Conservation (phyloP, 2,888 invertebrate species). For the Pterostichus niger region DNA sequence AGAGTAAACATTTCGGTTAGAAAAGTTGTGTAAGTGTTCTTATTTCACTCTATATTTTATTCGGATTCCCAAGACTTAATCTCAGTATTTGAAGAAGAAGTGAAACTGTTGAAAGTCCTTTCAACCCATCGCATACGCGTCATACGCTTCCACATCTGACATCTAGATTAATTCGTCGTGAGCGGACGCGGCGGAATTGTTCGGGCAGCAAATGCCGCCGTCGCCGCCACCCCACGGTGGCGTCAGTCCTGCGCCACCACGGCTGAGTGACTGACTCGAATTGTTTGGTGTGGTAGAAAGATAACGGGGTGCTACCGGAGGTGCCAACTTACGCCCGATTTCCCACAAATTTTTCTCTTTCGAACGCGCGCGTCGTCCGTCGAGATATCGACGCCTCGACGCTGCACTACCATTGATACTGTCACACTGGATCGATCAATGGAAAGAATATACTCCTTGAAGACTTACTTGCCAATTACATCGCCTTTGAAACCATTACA, state of each 20-base stretch:
- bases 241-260: conserved; percentile 50
- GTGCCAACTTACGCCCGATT: conserved; percentile 67
- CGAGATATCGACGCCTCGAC: conserved; percentile 59
- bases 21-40: too few species aligned
- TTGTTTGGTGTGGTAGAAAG: conserved; percentile 67
- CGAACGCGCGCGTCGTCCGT: conserved; percentile 64
- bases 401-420: conserved; percentile 35
- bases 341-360: conserved; percentile 67
- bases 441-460: too few species aligned
- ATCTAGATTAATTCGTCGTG: conserved; percentile 55
- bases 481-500: too few species aligned
- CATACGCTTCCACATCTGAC: conserved; percentile 22
- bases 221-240: not conserved
- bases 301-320: conserved; percentile 63
- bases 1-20: too few species aligned
- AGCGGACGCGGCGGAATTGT: conserved; percentile 31
- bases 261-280: conserved; percentile 62
- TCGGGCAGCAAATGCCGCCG: conserved; percentile 9
- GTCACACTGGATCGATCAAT: conserved; percentile 16
- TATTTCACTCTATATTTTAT: too few species aligned
- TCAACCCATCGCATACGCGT: conserved; percentile 9
- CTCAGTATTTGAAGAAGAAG: not conserved
- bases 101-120: not conserved
- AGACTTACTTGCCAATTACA: too few species aligned
- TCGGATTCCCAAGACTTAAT: too few species aligned